These are phyloP conservation scores for Trematomus bernacchii DNA, from an alignment of 2,797 vertebrate species.

Conservation along the genomic window DNA sequence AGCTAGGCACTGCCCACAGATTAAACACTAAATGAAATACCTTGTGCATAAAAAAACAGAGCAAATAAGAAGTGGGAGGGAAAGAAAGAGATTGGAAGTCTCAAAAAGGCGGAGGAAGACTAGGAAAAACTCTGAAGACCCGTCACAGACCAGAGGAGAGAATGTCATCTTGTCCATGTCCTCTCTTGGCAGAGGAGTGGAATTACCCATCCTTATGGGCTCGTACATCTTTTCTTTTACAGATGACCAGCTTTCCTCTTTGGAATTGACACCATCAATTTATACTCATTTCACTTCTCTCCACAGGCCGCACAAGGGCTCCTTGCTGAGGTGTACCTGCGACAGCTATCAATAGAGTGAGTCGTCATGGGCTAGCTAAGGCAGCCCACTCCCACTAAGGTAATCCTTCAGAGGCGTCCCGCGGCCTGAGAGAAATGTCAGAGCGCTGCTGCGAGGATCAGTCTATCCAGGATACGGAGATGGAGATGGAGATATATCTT, in stretches of 20 bases:
- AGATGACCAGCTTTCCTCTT: slow-evolving; percentile 84
- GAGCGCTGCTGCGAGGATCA: slow-evolving; percentile 71
- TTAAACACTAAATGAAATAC: too few species aligned
- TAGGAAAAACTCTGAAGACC: slow-evolving; percentile 52
- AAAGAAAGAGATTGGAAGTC: background rate
- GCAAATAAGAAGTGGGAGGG: slow-evolving; percentile 20
- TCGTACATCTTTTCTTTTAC: slow-evolving; percentile 87
- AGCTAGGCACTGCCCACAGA: too few species aligned
- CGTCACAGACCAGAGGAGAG: slow-evolving; percentile 75
- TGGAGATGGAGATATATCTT: slow-evolving; percentile 77
- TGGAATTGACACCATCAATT: slow-evolving; percentile 87
- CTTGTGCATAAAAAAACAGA: slow-evolving; percentile 30
- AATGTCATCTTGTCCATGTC: slow-evolving; percentile 75
- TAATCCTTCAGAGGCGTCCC: slow-evolving; percentile 80
- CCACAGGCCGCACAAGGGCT: slow-evolving; percentile 65
- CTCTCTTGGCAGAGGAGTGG: slow-evolving; percentile 74
- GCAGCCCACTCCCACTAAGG: slow-evolving; percentile 75
- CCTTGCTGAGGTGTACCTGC: slow-evolving; percentile 81
- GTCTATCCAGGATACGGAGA: slow-evolving; percentile 71
- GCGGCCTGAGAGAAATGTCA: slow-evolving; percentile 79
- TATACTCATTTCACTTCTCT: slow-evolving; percentile 86
- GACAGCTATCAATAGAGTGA: slow-evolving; percentile 78
- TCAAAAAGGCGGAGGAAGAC: slow-evolving; percentile 22
- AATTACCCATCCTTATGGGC: slow-evolving; percentile 82
- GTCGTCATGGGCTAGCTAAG: slow-evolving; percentile 76